Base-by-base conservation (phyloP, 1,140 invertebrate species). In the Temnothorax curvispinosus region DNA sequence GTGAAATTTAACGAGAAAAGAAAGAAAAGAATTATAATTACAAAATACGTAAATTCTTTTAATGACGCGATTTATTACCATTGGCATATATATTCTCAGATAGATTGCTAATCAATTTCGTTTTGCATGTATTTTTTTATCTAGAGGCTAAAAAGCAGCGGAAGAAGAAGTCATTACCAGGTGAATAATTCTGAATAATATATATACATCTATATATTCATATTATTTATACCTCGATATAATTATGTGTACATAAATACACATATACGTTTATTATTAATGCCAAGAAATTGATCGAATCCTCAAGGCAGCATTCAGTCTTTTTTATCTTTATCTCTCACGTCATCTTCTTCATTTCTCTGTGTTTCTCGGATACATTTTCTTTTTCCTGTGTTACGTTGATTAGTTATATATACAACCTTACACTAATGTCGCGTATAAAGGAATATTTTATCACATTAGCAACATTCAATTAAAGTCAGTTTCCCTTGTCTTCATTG, bases 121-220 rank as follows among this genome's bases (percentile, higher is more conserved):
- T 96, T 96, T 96, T 96, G 96, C 96, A 96, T 96, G 96, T 94
- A 94, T 96, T 96, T 96, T 96, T 96, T 96, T 95, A 94, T 96
- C 94, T 97, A 98, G 98, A 98, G 97, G 97, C 97, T 97, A 98
- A 98, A 98, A 98, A 98, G 97, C 97, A 98, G 96, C 97, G 97
- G 96, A 97, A 97, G 96, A 98, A 97, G 96, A 98, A 98, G 96
- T 98, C 97, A 95, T 95, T 98, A 96, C 96, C 97, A 97, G 97
- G 97, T 98, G 97, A 98, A 94, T 95, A 93, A 93, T 91, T 93
- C 91, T 94, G 91, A 95, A 91, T 93, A 92, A 92, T 89, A 64
- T 88, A 27, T 80, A 65, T 87, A 86, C 72, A 47, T 82, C 71
- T 88, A 80, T 75, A 76, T 88, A 38, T 87, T 64, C 3, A 86